Conservation (phyloP, 92 coral and sea anemone genomes). For the Siderastrea radians region DNA sequence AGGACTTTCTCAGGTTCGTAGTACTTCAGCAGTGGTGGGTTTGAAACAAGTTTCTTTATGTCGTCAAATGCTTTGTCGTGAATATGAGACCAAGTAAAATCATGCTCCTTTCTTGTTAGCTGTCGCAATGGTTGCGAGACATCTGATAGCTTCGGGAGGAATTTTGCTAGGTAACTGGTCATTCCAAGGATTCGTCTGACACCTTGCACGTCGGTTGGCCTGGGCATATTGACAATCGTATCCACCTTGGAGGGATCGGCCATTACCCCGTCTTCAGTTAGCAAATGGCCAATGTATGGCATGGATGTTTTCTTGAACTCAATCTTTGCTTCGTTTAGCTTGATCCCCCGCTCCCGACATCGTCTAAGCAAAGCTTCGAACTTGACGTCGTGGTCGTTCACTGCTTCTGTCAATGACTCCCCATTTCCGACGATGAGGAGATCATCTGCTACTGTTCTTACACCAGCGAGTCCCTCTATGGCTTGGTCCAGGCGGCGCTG, state of each 20-base stretch:
- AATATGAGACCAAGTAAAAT: constrained; percentile 18
- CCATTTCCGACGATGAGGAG: constrained; percentile 32
- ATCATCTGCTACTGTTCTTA: constrained; percentile 39
- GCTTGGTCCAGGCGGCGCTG: constrained; percentile 28
- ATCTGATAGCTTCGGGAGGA: constrained; percentile 41
- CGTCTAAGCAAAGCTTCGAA: constrained; percentile 11
- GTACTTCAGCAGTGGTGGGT: constrained; percentile 51
- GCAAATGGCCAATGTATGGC: constrained; percentile 42
- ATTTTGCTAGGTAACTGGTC: constrained; percentile 43
- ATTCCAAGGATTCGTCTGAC: constrained; percentile 40
- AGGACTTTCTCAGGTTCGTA: constrained; percentile 40
- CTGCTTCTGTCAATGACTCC: constrained; percentile 23
- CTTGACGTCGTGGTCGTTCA: constrained; percentile 28
- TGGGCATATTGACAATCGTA: constrained; percentile 12
- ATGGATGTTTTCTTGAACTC: constrained; percentile 14
- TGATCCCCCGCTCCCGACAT: constrained; percentile 36
- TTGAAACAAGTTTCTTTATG: constrained; percentile 29
- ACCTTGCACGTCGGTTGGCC: constrained; percentile 35
- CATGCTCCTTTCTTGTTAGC: constrained; percentile 15
- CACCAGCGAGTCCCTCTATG: constrained; percentile 32
- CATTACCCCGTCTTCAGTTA: constrained; percentile 44
- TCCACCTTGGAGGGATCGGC: constrained; percentile 57
- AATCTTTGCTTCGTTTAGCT: constrained; percentile 28
- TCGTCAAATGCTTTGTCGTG: constrained; percentile 43
- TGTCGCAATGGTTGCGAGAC: constrained; percentile 33